Evolutionary conservation across 1,140 invertebrate species (phyloP).

Genomic region (Arctopsyche grandis): DNA sequence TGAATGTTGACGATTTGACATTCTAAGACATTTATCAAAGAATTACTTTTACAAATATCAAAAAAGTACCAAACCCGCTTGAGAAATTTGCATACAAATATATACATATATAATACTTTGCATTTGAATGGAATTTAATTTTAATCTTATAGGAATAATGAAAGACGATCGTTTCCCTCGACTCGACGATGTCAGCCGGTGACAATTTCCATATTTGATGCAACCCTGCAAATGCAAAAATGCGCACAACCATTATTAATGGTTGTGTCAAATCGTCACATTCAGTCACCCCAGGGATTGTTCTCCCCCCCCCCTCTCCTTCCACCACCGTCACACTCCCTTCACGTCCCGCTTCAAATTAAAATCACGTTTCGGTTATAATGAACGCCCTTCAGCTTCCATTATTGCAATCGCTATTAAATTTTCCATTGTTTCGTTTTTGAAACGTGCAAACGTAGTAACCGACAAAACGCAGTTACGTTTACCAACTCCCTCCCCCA

Average conservation of each 20-base stretch:
- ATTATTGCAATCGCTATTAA: conserved; percentile 14
- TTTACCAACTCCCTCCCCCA: background rate
- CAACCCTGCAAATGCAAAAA: background rate
- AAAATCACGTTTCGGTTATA: conserved; percentile 14
- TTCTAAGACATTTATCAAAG: too few relatives aligned
- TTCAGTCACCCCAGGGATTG: background rate
- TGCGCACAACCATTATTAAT: background rate
- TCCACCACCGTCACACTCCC: too few relatives aligned
- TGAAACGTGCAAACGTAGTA: background rate
- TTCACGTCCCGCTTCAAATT: background rate
- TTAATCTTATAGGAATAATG: background rate
- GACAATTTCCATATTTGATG: conserved; percentile 16
- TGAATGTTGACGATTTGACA: too few relatives aligned
- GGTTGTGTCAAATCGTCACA: background rate
- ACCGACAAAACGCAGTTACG: background rate
- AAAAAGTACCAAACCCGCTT: too few relatives aligned
- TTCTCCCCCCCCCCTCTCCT: background rate
- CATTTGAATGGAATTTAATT: conserved; percentile 14
- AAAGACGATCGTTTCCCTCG: background rate
- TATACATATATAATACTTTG: too few relatives aligned
- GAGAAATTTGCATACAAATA: too few relatives aligned
- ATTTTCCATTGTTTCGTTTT: conserved; percentile 15
- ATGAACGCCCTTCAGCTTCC: conserved; percentile 16
- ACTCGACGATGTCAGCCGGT: background rate
- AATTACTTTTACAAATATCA: too few relatives aligned